Percentiles rank a stretch among this genome's conserved stretches.
Conservation (phyloP, 92 coral and sea anemone species). For the Micromussa lordhowensis region DNA sequence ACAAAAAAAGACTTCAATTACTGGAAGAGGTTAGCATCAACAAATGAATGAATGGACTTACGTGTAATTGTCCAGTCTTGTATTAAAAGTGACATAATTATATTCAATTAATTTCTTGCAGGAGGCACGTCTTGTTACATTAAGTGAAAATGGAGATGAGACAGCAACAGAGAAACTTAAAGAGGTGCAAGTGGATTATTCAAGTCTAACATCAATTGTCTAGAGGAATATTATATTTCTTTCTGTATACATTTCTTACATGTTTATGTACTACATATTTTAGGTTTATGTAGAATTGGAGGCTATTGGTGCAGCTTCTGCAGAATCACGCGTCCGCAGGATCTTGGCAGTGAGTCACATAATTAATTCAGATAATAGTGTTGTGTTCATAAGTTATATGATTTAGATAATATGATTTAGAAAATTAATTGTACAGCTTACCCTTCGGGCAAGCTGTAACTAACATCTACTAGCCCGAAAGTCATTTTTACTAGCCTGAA, state of each 20-base stretch:
- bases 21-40: conserved; percentile 76
- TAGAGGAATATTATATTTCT: neutral
- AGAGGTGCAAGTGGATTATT: conserved; percentile 67
- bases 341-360: conserved; percentile 88
- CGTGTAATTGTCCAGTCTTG: neutral
- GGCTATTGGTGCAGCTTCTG: conserved; percentile 98
- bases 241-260: neutral
- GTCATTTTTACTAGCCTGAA: no score
- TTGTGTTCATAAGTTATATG: no score
- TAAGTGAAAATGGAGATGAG: conserved; percentile 95
- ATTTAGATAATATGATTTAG: no score
- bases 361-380: neutral
- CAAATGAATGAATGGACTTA: neutral
- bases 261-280: neutral
- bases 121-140: conserved; percentile 84
- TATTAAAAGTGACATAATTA: no score
- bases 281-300: conserved; percentile 95
- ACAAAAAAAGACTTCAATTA: conserved; percentile 85
- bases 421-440: no score
- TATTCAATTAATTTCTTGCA: conserved; percentile 8
- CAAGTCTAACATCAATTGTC: neutral
- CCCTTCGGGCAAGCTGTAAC: no score
- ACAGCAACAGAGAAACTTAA: conserved; percentile 83
- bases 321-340: conserved; percentile 95
- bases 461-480: no score